Percentiles rank a stretch among this genome's conserved stretches.
Evolutionary conservation across 2,113 vertebrate genomes (phyloP).

Genomic region (Callipepla californica): DNA sequence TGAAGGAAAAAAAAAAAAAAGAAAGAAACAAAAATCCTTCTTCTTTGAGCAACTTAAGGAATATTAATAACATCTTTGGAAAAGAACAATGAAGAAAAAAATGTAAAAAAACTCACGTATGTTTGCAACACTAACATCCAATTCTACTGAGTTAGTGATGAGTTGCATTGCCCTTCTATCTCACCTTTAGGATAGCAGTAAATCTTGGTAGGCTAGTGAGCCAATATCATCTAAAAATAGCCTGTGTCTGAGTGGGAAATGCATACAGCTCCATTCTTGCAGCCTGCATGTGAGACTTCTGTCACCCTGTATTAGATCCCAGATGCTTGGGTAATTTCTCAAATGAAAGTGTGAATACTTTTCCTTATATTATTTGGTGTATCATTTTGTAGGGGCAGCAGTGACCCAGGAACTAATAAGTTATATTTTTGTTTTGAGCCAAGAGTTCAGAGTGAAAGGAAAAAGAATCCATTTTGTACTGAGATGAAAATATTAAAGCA

Average conservation of each 20-base stretch:
- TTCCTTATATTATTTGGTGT: neutral
- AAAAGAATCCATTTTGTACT: neutral
- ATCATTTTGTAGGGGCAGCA: neutral
- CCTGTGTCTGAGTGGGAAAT: neutral
- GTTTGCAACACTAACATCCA: neutral
- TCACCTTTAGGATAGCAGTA: conserved; percentile 38
- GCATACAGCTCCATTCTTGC: neutral
- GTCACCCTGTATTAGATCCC: neutral
- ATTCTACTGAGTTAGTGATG: neutral
- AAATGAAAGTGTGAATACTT: neutral
- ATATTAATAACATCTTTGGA: neutral
- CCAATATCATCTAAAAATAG: conserved; percentile 50
- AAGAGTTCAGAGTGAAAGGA: neutral
- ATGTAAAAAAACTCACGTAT: neutral
- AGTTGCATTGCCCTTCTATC: neutral
- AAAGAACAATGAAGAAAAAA: neutral
- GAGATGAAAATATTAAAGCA: neutral
- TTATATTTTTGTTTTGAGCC: too few species aligned
- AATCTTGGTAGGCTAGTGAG: conserved; percentile 5
- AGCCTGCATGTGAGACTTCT: neutral
- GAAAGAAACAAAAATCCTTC: neutral
- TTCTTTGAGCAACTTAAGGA: neutral
- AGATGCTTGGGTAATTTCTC: conserved; percentile 1
- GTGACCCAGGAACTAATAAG: neutral
- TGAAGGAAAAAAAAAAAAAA: neutral